These are phyloP conservation scores for Psittacus erithacus DNA, from an alignment of 2,113 vertebrate genomes.

Conservation along the genomic window DNA sequence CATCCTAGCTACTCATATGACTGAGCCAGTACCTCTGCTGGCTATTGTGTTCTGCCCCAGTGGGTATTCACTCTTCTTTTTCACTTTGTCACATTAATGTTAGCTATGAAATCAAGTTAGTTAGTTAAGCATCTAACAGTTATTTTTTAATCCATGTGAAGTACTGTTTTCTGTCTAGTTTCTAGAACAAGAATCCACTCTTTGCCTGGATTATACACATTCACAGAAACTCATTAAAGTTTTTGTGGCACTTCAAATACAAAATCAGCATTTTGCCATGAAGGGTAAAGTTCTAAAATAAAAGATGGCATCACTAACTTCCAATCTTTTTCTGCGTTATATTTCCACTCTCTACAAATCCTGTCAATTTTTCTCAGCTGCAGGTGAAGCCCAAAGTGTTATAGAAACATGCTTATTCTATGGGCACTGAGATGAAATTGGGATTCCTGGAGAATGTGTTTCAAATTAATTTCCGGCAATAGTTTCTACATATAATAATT, in stretches of 20 bases:
- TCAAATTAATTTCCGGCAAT: background rate
- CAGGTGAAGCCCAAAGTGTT: background rate
- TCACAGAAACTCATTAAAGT: background rate
- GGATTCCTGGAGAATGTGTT: background rate
- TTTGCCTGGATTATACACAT: background rate
- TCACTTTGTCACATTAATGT: background rate
- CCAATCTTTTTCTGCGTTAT: background rate
- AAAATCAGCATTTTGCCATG: background rate
- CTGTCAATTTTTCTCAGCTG: background rate
- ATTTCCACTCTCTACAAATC: background rate
- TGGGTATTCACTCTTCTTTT: background rate
- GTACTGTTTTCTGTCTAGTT: background rate
- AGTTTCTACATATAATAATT: background rate
- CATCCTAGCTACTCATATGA: background rate
- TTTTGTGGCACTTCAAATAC: background rate
- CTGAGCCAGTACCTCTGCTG: background rate
- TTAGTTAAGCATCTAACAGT: background rate
- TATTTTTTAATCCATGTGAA: background rate
- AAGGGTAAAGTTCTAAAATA: background rate
- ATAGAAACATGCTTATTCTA: background rate
- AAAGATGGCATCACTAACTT: background rate
- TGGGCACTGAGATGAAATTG: background rate
- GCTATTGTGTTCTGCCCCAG: background rate
- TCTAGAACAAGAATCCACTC: background rate
- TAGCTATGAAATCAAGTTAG: background rate